These are phyloP conservation scores for Bimastos eiseni DNA, from an alignment of 2,888 invertebrate species.

Conservation along the genomic window DNA sequence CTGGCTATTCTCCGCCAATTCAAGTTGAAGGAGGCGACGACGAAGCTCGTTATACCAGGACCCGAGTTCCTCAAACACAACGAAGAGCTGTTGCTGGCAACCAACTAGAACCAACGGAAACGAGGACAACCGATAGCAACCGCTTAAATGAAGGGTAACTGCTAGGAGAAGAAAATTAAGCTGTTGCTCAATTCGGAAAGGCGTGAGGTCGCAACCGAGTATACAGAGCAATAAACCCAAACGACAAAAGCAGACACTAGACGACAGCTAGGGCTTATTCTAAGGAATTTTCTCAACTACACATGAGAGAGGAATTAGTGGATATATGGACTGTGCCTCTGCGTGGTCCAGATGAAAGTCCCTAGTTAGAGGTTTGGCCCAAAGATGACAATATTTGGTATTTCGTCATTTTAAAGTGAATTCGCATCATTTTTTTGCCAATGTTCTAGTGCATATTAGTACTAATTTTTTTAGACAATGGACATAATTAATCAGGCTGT, in stretches of 20 bases:
- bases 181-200: background rate
- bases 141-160: background rate
- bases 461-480: no score
- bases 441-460: no score
- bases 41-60: slow-evolving; percentile 32
- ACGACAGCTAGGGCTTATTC: no score
- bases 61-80: slow-evolving; percentile 39
- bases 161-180: background rate
- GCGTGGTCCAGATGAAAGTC: no score
- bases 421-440: no score
- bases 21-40: background rate
- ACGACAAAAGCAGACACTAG: background rate
- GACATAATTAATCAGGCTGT: no score
- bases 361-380: no score
- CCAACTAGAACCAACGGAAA: background rate
- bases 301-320: no score
- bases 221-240: background rate
- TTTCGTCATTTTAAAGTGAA: no score
- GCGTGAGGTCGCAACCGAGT: background rate
- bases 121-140: background rate
- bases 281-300: no score
- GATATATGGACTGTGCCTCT: no score
- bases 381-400: no score
- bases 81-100: slow-evolving; percentile 15
- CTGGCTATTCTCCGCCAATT: background rate